A percentile compares a stretch with the other conserved stretches of the same genome.
These are phyloP conservation scores for Onchidella celtica DNA, from an alignment of 2,888 invertebrate species.

Conservation along the genomic window DNA sequence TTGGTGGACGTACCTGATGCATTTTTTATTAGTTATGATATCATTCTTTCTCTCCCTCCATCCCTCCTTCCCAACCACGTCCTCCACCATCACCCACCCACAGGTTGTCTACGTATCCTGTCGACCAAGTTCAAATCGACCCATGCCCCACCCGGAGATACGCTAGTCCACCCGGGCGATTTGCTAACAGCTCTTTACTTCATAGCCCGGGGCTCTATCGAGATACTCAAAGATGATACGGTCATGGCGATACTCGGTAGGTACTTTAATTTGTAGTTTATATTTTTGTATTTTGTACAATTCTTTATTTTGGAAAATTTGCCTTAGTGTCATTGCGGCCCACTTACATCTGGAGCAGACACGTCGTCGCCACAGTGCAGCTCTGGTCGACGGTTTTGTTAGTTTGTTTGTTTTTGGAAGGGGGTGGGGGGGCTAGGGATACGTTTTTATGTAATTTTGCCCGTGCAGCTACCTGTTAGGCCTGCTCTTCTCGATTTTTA, in stretches of 20 bases:
- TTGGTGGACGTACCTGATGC: too few species aligned
- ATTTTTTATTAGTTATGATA: not conserved
- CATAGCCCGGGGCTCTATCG: conserved; percentile 79
- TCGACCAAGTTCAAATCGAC: conserved; percentile 80
- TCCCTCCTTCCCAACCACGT: not conserved
- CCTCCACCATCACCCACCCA: not conserved
- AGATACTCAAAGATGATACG: conserved; percentile 78
- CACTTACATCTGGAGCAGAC: too few species aligned
- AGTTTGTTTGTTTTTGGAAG: too few species aligned
- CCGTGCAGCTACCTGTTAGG: too few species aligned
- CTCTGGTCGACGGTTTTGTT: too few species aligned
- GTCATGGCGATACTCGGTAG: conserved; percentile 80
- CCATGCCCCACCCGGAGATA: conserved; percentile 80
- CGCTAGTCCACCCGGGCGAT: conserved; percentile 80
- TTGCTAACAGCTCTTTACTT: conserved; percentile 79
- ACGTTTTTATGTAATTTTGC: too few species aligned
- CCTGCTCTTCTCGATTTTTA: too few species aligned
- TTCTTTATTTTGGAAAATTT: too few species aligned
- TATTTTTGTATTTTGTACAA: not conserved
- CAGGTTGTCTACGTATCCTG: conserved; percentile 78
- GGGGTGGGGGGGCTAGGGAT: too few species aligned
- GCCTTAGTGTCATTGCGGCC: too few species aligned
- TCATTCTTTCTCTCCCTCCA: not conserved
- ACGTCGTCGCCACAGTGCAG: too few species aligned
- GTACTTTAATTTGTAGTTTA: conserved; percentile 3